A percentile compares a stretch with the other conserved stretches of the same genome.
These are phyloP conservation scores for Corythornis leucogaster DNA, from an alignment of 2,797 vertebrate genomes.

Conservation along the genomic window DNA sequence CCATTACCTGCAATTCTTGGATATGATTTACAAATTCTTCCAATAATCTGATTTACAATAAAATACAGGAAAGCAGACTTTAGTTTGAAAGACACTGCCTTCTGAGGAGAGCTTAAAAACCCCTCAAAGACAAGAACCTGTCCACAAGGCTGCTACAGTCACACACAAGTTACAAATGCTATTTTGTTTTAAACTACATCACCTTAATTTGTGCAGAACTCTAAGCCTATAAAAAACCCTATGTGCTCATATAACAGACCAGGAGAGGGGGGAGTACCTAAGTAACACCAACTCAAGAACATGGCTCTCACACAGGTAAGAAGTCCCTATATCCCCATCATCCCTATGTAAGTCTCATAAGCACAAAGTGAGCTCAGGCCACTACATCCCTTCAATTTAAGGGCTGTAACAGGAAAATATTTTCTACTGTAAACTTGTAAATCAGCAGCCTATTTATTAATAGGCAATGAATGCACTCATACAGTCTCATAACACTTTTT, in stretches of 20 bases:
- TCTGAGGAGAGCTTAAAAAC: background rate
- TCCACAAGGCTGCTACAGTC: background rate
- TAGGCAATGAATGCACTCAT: background rate
- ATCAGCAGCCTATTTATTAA: background rate
- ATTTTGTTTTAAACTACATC: background rate
- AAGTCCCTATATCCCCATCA: background rate
- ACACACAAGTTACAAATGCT: background rate
- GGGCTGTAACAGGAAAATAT: background rate
- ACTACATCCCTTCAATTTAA: background rate
- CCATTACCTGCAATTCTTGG: slow-evolving; percentile 95
- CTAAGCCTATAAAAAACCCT: background rate
- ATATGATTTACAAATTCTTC: slow-evolving; percentile 99
- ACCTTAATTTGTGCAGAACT: background rate
- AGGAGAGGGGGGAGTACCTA: background rate
- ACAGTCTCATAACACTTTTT: background rate
- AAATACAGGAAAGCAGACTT: background rate
- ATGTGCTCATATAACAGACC: background rate
- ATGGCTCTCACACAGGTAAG: background rate
- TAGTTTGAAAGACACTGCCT: background rate
- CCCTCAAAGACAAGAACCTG: background rate
- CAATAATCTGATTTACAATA: slow-evolving; percentile 84
- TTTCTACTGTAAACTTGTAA: background rate
- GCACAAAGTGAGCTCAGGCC: background rate
- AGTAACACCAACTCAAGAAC: background rate
- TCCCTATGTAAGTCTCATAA: background rate